These are phyloP conservation scores for Elaphurus davidianus DNA, from an alignment of 2,113 vertebrate genomes.

Conservation along the genomic window DNA sequence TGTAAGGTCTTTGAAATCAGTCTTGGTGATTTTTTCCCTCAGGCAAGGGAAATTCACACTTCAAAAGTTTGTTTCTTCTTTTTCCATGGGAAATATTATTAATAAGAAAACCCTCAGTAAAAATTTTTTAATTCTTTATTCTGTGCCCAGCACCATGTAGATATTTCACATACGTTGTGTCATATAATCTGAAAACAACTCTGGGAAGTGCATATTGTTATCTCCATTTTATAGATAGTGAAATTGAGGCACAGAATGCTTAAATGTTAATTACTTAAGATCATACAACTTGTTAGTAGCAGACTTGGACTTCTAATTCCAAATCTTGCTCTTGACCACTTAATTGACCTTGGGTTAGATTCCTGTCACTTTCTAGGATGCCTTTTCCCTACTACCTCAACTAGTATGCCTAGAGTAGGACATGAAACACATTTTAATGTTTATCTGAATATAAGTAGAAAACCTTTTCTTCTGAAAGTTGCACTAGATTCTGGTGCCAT, in stretches of 20 bases:
- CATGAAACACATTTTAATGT: constrained; percentile 13
- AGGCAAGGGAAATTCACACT: not conserved
- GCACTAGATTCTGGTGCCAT: not conserved
- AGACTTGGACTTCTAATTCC: not conserved
- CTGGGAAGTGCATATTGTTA: not conserved
- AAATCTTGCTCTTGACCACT: not conserved
- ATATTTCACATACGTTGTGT: not conserved
- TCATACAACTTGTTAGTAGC: not conserved
- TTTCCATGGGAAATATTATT: not conserved
- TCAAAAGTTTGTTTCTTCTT: not conserved
- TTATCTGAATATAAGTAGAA: not conserved
- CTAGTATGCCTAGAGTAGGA: not conserved
- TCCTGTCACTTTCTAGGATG: not conserved
- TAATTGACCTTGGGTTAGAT: not conserved
- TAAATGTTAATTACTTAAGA: not conserved
- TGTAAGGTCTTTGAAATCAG: not conserved
- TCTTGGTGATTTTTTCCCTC: not conserved
- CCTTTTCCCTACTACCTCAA: not conserved
- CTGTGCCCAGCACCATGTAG: not conserved
- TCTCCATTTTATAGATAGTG: not conserved
- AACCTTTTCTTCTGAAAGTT: constrained; percentile 4
- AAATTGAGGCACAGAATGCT: not conserved
- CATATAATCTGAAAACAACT: not conserved
- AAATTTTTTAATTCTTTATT: not conserved
- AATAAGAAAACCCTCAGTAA: not conserved